Base-by-base conservation (phyloP, 2,888 invertebrate species). In the Thymelicus lineola region DNA sequence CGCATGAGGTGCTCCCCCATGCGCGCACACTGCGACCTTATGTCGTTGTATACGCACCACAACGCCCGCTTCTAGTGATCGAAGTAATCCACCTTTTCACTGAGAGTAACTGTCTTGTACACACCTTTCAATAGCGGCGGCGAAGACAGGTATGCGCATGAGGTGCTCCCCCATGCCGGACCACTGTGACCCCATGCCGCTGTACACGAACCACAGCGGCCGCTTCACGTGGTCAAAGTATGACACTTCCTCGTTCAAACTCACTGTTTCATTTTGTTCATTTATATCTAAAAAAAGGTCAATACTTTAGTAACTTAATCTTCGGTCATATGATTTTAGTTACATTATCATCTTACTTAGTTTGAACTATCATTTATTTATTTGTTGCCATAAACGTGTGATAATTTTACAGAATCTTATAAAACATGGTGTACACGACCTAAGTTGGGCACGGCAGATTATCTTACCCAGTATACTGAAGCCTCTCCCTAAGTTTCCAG, bases 151-250 rank as follows among this genome's bases (percentile, higher is more conserved):
- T 74, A 96, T 88, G 58, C 89, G 85, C 95, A 96, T 95, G 77
- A 97, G 92, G 58, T 95, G 91, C 20, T 90, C 81, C 1, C 95
- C 96, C 96, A 96, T 96, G 28, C 95, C 95, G 42, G 93, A 85
- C 96, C 96, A 96, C 81, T 96, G 96, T 0, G 95, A 95, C 7
- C 96, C 96, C 96, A 96, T 96, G 7, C 96, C 96, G 71, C 96
- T 95, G 89, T 96, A 96, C 71, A 96, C 94, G 81, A 95, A 96
- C 95, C 96, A 96, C 7, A 96, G 85, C 0, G 96, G 95, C 0
- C 94, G 82, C 38, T 80, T 78, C 0, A 75, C 82, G 7, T 83
- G 81, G 50, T 89, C 86, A 42, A 80, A 87, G 71, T 88, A 86
- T 12, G 81, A 80, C 1, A 73, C 72, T 12, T 81, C 82, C 69